Percentiles rank a stretch among this genome's conserved stretches.
Evolutionary conservation across 1,140 invertebrate genomes (phyloP).

Genomic region (Euura saliciscinereae): DNA sequence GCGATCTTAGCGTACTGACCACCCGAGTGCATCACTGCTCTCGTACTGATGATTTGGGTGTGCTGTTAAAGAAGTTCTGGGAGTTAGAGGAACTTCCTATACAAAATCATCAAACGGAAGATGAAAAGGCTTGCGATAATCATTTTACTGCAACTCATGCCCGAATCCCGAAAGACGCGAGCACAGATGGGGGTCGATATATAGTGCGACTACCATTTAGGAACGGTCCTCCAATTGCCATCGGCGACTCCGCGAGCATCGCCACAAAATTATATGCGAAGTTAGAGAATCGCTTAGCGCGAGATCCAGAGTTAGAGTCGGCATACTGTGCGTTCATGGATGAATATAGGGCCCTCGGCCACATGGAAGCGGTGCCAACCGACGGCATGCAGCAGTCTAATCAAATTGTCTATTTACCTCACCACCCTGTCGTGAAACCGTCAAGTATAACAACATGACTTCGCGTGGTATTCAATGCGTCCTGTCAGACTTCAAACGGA

Average conservation of each 20-base stretch:
- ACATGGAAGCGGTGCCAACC: constrained; percentile 19
- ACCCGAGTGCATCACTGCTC: constrained; percentile 11
- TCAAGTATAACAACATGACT: constrained; percentile 36
- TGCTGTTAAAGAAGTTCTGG: constrained; percentile 15
- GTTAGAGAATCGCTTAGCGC: not conserved
- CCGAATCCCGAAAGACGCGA: no score
- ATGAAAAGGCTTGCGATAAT: constrained; percentile 35
- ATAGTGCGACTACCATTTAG: not conserved
- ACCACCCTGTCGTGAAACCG: constrained; percentile 47
- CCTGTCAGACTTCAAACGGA: constrained; percentile 31
- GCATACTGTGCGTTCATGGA: constrained; percentile 33
- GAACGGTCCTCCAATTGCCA: no score
- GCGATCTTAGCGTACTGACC: not conserved
- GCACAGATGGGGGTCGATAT: not conserved
- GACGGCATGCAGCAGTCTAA: not conserved
- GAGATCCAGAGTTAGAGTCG: not conserved
- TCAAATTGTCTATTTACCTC: constrained; percentile 43
- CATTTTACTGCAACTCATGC: not conserved
- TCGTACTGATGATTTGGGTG: not conserved
- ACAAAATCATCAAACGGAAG: constrained; percentile 37
- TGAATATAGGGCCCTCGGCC: constrained; percentile 29
- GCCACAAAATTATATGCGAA: not conserved
- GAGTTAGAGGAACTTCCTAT: constrained; percentile 28
- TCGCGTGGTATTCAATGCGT: constrained; percentile 47
- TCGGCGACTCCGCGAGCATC: no score